Evolutionary conservation across 2,888 invertebrate genomes (phyloP).

Genomic region (Malachius bipustulatus): DNA sequence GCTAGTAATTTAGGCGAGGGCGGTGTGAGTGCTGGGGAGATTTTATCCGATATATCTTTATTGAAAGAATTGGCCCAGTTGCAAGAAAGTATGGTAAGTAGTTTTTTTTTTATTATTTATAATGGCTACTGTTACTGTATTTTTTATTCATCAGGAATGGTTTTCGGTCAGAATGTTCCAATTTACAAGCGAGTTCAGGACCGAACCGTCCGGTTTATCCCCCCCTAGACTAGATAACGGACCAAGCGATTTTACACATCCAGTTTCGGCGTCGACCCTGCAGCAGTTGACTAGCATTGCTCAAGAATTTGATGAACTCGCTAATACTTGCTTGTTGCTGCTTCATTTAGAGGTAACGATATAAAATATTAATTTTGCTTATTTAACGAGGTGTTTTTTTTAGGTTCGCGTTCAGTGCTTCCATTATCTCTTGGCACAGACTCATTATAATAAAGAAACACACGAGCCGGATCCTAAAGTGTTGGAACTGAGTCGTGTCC

Average conservation of each 20-base stretch:
- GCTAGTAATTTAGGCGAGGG: slow-evolving; percentile 81
- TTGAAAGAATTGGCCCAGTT: slow-evolving; percentile 77
- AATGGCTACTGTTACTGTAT: neutral
- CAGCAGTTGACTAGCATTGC: slow-evolving; percentile 59
- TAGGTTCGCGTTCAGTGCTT: slow-evolving; percentile 88
- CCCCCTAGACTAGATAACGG: slow-evolving; percentile 33
- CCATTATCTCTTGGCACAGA: slow-evolving; percentile 59
- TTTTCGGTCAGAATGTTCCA: slow-evolving; percentile 54
- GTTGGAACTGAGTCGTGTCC: slow-evolving; percentile 63
- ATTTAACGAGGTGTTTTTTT: slow-evolving; percentile 22
- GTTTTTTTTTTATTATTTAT: neutral
- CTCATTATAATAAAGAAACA: slow-evolving; percentile 50
- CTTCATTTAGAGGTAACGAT: slow-evolving; percentile 73
- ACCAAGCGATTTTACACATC: slow-evolving; percentile 26
- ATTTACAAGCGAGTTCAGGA: slow-evolving; percentile 45
- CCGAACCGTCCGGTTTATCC: slow-evolving; percentile 35
- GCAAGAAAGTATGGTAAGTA: slow-evolving; percentile 76
- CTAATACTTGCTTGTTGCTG: slow-evolving; percentile 82
- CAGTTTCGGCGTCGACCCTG: slow-evolving; percentile 45
- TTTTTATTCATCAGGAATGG: slow-evolving; percentile 53
- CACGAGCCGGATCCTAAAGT: slow-evolving; percentile 68
- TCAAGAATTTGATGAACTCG: slow-evolving; percentile 74
- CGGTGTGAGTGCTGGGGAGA: slow-evolving; percentile 71
- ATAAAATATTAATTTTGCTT: neutral
- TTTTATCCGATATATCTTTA: slow-evolving; percentile 72